phyloP scores from a whole-genome alignment of 2,797 vertebrate species.

The Pteropus rufus region DNA sequence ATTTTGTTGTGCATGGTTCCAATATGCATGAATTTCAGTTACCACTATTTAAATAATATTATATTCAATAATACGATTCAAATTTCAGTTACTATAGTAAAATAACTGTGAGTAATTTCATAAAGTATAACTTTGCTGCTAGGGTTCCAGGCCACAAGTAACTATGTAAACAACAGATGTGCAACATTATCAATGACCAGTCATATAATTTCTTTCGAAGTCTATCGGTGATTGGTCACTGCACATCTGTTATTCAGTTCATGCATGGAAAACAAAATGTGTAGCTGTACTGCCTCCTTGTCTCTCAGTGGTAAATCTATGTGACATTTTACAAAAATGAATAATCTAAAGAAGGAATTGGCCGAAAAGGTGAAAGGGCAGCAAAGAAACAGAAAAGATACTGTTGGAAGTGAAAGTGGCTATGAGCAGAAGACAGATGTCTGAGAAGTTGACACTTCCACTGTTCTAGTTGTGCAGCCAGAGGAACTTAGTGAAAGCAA shows the following conservation, averaged over 20 bases:
- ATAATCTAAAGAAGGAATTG: not conserved
- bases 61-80: not conserved
- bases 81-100: not conserved
- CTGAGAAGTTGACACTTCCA: not conserved
- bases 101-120: not conserved
- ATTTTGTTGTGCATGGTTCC: not conserved
- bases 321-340: not conserved
- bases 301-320: not conserved
- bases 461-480: not conserved
- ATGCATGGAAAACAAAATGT: not conserved
- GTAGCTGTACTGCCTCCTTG: not conserved
- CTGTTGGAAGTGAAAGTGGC: not conserved
- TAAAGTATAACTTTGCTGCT: not conserved
- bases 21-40: not conserved
- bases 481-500: not conserved
- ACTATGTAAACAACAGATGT: not conserved
- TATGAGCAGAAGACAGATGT: not conserved
- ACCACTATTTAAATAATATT: not conserved
- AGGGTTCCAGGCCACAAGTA: not conserved
- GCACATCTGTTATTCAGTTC: not conserved
- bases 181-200: not conserved
- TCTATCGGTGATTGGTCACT: not conserved
- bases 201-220: not conserved
- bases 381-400: not conserved
- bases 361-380: not conserved